These are phyloP conservation scores for Asbolus verrucosus DNA, from an alignment of 1,140 invertebrate species.

Conservation along the genomic window DNA sequence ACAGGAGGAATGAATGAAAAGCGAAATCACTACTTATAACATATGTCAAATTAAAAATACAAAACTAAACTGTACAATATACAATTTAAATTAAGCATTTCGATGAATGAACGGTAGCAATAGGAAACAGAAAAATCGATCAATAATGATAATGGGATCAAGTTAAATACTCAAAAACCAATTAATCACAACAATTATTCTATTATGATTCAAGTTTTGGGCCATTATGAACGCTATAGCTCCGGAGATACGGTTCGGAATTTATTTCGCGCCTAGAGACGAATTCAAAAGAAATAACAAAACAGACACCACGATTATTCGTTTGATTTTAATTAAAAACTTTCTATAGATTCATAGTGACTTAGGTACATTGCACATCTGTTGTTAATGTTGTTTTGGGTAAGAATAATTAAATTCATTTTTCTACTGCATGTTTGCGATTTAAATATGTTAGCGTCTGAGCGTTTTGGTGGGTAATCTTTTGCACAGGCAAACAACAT, in stretches of 20 bases:
- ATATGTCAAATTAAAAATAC: conserved; percentile 37
- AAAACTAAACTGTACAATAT: conserved; percentile 13
- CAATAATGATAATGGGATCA: conserved; percentile 29
- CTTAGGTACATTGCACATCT: too few relatives aligned
- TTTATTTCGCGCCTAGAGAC: background rate
- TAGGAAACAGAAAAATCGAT: conserved; percentile 24
- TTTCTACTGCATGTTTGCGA: too few relatives aligned
- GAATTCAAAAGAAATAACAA: conserved; percentile 6
- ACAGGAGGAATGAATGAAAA: background rate
- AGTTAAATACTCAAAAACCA: conserved; percentile 36
- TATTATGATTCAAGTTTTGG: conserved; percentile 4
- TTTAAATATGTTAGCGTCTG: too few relatives aligned
- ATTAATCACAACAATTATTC: conserved; percentile 37
- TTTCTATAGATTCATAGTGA: too few relatives aligned
- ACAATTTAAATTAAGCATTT: conserved; percentile 22
- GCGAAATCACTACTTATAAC: conserved; percentile 22
- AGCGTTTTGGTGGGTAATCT: too few relatives aligned
- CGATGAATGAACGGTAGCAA: conserved; percentile 28
- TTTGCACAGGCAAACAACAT: too few relatives aligned
- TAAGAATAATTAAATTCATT: too few relatives aligned
- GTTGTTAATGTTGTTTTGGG: too few relatives aligned
- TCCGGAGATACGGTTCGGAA: conserved; percentile 5
- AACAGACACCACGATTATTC: background rate
- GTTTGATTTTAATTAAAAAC: conserved; percentile 24
- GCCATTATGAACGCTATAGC: conserved; percentile 6